Evolutionary conservation across 2,113 vertebrate genomes (phyloP).

Genomic region (Carassius auratus): DNA sequence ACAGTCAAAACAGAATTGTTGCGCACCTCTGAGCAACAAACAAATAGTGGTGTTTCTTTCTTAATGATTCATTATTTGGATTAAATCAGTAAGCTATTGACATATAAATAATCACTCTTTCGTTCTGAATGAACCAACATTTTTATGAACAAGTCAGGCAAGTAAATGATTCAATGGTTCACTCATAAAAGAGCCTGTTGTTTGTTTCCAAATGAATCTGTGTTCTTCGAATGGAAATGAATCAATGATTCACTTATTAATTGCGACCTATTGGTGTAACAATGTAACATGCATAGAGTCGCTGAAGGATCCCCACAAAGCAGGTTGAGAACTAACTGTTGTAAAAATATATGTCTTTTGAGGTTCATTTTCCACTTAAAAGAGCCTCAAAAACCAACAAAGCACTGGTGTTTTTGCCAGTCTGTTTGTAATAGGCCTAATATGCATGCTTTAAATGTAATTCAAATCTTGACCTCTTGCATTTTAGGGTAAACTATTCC

Average conservation of each 20-base stretch:
- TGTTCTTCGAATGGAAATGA: not conserved
- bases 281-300: not conserved
- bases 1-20: not conserved
- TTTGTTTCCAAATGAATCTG: not conserved
- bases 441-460: not conserved
- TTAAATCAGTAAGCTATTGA: not conserved
- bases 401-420: not conserved
- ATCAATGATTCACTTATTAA: not conserved
- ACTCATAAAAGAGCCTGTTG: not conserved
- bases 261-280: not conserved
- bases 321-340: not conserved
- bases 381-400: not conserved
- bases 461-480: not conserved
- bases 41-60: not conserved
- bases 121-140: not conserved
- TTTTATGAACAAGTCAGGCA: not conserved
- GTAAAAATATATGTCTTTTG: not conserved
- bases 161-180: not conserved
- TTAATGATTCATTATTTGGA: not conserved
- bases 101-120: not conserved
- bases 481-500: slow-evolving; percentile 20
- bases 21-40: not conserved
- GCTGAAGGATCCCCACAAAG: not conserved
- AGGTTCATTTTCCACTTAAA: not conserved
- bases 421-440: no score